These are phyloP conservation scores for Cryptomyrus ogoouensis DNA, from an alignment of 2,113 vertebrate species.

Conservation along the genomic window DNA sequence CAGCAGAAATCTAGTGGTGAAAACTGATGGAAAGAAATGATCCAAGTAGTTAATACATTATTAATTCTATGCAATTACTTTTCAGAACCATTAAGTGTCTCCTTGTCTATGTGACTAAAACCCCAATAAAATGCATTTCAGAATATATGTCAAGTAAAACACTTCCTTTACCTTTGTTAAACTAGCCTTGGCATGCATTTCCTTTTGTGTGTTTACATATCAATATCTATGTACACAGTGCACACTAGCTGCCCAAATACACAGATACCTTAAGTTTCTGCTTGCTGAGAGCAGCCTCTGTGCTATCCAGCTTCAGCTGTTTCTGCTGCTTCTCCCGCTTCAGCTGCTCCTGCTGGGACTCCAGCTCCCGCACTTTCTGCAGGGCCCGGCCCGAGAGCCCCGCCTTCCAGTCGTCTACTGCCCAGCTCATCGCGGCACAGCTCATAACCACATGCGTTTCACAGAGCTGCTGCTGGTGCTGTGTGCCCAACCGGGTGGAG, in stretches of 20 bases:
- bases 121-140: not conserved
- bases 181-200: not conserved
- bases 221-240: not conserved
- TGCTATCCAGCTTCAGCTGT: slow-evolving; percentile 67
- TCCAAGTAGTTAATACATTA: not conserved
- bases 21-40: not conserved
- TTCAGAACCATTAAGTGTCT: not conserved
- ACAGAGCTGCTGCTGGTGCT: not conserved
- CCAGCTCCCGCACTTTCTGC: slow-evolving; percentile 64
- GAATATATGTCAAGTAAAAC: not conserved
- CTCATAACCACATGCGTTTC: not conserved
- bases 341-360: slow-evolving; percentile 59
- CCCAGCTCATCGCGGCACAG: slow-evolving; percentile 63
- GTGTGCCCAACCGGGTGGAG: not conserved
- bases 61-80: not conserved
- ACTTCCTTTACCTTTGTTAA: not conserved
- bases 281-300: slow-evolving; percentile 58
- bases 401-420: slow-evolving; percentile 67
- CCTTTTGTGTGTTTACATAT: not conserved
- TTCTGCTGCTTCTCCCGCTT: slow-evolving; percentile 66
- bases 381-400: slow-evolving; percentile 60
- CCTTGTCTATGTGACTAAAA: not conserved
- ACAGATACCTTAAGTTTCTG: slow-evolving; percentile 42
- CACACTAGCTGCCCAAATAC: not conserved
- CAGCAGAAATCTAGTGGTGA: not conserved